Evolutionary conservation across 2,888 invertebrate genomes (phyloP), one percentile per base, ranked within the genome.

Genomic region (Omphaloscelis lunosa): DNA sequence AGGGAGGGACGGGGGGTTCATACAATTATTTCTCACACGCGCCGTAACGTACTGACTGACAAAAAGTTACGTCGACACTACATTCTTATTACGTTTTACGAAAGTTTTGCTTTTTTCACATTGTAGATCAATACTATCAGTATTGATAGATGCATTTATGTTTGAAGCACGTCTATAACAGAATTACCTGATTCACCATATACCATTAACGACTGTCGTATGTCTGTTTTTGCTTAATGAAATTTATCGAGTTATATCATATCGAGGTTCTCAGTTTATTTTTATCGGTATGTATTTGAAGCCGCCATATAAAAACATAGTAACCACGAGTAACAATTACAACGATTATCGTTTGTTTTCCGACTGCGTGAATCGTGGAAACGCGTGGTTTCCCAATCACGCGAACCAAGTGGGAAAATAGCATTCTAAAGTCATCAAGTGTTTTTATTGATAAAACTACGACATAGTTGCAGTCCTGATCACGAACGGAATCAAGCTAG

Each of bases 1-100:
- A 2, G 15, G 62, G 20, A 7, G 9, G 39, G 62, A 27, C 76
- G 84, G 56, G 75, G 84, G 59, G 76, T 41, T 75, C 65, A 77
- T 81, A 87, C 85, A 78, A 87, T 86, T 85, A 89, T 84, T 91
- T 91, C 91, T 90, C 91, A 92, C 92, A 90, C 86, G 85, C 85
- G 66, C 84, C 70, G 79, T 81, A 72, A 39, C 61, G 90, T 90
- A 90, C 88, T 53, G 86, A 85, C 80, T 76, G 83, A 84, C 82
- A 86, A 88, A 84, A 83, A 86, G 48, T 71, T 45, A 61, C 61
- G 59, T 71, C 51, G 59, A 62, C 61, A 69, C 39, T 59, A 59
- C 70, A 71, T n/a, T 67, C 17, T 71, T 63, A 79, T 82, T 77
- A 75, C 72, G 79, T 77, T 84, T 72, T 75, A 82, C 75, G 85